Evolutionary conservation across 2,888 invertebrate genomes (phyloP), one percentile per base, ranked within the genome.

Genomic region (Luperina nickerlii): DNA sequence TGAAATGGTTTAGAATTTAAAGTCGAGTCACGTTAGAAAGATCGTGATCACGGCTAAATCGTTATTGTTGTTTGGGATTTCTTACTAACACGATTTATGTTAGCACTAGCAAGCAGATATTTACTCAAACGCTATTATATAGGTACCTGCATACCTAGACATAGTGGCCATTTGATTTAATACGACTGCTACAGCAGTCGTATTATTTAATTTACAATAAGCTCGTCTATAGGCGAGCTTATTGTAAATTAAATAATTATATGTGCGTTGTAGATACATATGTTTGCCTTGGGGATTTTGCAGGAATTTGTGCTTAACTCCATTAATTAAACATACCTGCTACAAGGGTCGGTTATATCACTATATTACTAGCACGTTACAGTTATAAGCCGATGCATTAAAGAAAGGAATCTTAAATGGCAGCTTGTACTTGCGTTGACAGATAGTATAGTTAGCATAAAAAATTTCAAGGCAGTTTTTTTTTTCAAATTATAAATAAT

Each of bases 21-120:
- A 84, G 76, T 88, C 85, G 51, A 82, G 85, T 86, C 90, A 91
- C 87, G 86, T 84, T 80, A 83, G 45, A 68, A 84, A 82, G 69
- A 85, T 91, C 92, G 92, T 91, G 92, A 88, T 88, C 91, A 91
- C 87, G 90, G 83, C 73, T 84, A 79, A 89, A 82, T 88, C 79
- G 81, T 88, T 86, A 83, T 86, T 85, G 71, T 79, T 87, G 87
- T 86, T 87, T 80, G 84, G 69, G 84, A 87, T 87, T 84, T 87
- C 85, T 87, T 66, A 87, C 77, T 72, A 71, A 74, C 85, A 84
- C 84, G 76, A 77, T 77, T 76, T 71, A 71, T 75, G 76, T 76
- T 69, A 72, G 38, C 79, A 78, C 24, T 57, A 60, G 66, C 76
- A 71, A 76, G 42, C 76, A 57, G 38, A 62, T 74, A 65, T 63